Base-by-base conservation (phyloP, 1,140 invertebrate species). In the Danaus melanippus region DNA sequence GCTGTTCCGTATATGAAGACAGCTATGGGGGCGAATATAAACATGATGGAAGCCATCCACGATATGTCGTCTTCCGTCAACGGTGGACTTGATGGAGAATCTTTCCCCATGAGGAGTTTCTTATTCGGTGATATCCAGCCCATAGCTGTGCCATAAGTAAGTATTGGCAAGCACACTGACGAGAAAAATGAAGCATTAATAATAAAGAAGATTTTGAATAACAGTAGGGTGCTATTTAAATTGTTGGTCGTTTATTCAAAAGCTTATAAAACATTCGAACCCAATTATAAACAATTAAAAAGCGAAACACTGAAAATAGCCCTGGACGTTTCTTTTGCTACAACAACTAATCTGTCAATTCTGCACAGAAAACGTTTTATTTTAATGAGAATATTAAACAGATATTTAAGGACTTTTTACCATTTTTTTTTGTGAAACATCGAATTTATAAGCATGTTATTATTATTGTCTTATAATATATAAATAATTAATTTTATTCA, bases 21-120 rank as follows among this genome's bases (percentile, higher is more conserved):
- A 0, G 82, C 80, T 39, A 82, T 75, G 0, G 83, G 83, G 7
- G 83, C 83, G 45, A 84, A 86, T 12, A 86, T 84, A 50, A 84
- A 86, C 74, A 84, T 83, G 43, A 86, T 81, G 10, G 80, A 84
- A 0, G 80, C 83, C 83, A 86, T 84, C 83, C 83, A 86, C 0
- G 83, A 86, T 0, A 86, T 73, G 8, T 83, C 70, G 47, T 81
- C 79, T 56, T 86, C 83, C 0, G 69, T 59, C 0, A 76, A 45
- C 0, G 70, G 67, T 0, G 48, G 42, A 1, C 49, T 41, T 2
- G 80, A 74, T 0, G 82, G 83, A 0, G 76, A 71, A 1, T 50
- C 48, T 8, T 71, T 65, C 0, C 80, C 73, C 70, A 79, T 82
- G 0, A 86, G 67, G 0, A 81, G 64, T 0, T 65, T 71, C 12